Evolutionary conservation across 1,140 invertebrate genomes (phyloP), one percentile per base, ranked within the genome.

Genomic region (Orius laevigatus): DNA sequence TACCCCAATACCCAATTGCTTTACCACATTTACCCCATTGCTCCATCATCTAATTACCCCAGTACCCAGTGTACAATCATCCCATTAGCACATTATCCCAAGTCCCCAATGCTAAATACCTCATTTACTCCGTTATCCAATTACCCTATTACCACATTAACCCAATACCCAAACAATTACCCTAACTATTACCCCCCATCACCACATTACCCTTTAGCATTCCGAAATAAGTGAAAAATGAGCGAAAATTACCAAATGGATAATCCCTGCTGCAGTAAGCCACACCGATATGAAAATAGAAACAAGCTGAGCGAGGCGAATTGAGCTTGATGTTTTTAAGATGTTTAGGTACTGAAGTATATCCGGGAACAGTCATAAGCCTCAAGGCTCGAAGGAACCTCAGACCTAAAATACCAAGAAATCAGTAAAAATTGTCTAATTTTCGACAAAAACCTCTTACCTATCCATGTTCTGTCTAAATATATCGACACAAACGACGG

Each of bases 401-500:
- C 69, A 98, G 77, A 73, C 94, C 89, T 92, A 70, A 78, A 49
- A 31, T 12, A 40, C 14, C 53, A 39, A 32, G 12, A 51, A 36
- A 20, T 46, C 18, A 15, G 33, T n/a, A 31, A 5, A 20, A 49
- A n/a, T n/a, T n/a, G n/a, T 25, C 25, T 25, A 3, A 25, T 25
- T 25, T 25, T 3, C 2, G 19, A 10, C 16, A 31, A 16, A 34
- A 16, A 15, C 38, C 34, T 52, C 80, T 81, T 71, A 89, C 91
- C 95, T 71, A 99, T 93, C 95, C 95, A 99, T 69, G 94, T 98
- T 71, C 96, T 83, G 79, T 98, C 90, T 71, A 99, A 78, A 75
- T 98, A 98, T 75, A 99, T 98, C 67, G 96, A 96, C 67, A 98
- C 93, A 79, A 99, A 99, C 71, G 94, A 98, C 73, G 95, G 96